phyloP scores from a whole-genome alignment of 2,797 vertebrate genomes.

The Ciconia nigra region DNA sequence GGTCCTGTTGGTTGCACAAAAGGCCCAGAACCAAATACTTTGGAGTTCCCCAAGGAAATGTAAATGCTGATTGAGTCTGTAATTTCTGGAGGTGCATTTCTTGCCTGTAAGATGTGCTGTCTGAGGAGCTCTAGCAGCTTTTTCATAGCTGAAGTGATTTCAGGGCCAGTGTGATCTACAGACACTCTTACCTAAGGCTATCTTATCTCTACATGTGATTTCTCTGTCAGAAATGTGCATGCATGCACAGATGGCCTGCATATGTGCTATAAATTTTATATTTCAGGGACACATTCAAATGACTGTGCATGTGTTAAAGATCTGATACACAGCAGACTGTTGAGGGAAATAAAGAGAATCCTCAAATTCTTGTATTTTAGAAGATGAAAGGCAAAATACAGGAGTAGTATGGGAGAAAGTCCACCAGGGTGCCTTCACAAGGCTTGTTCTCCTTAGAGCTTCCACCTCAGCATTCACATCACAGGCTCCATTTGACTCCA shows the following conservation, averaged over 20 bases:
- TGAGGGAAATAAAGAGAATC: neutral
- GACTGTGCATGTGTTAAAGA: neutral
- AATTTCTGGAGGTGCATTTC: neutral
- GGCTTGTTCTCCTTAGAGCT: neutral
- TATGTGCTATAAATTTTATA: neutral
- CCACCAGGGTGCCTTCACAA: accelerated
- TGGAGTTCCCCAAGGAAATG: neutral
- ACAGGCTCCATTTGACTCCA: neutral
- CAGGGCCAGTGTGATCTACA: neutral
- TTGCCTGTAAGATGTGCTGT: neutral
- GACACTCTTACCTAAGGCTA: neutral
- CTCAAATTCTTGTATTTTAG: neutral
- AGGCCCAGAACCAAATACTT: neutral
- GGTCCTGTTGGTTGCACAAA: neutral
- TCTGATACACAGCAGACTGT: neutral
- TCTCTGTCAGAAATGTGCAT: neutral
- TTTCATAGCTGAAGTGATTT: neutral
- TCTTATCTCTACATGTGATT: neutral
- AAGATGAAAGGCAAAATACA: neutral
- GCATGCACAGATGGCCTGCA: neutral
- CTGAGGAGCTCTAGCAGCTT: neutral
- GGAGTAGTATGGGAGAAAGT: neutral
- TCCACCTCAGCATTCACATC: neutral
- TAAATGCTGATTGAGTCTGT: neutral
- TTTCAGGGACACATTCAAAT: neutral